A percentile compares a stretch with the other conserved stretches of the same genome.
Evolutionary conservation across 1,140 invertebrate genomes (phyloP).

Genomic region (Cecropterus lyciades): DNA sequence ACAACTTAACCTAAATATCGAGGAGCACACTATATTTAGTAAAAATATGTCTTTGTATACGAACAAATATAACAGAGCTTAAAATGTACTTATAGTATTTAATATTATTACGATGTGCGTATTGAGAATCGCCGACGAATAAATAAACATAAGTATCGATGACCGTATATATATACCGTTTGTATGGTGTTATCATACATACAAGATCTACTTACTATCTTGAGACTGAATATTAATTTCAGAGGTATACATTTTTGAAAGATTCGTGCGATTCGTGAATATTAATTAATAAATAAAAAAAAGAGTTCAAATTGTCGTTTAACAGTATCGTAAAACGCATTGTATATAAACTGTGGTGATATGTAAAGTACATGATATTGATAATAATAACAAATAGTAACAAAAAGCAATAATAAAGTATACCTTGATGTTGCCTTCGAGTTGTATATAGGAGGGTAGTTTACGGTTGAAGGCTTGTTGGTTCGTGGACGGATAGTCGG

Average conservation of each 20-base stretch:
- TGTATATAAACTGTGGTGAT: slow-evolving; percentile 81
- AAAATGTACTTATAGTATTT: slow-evolving; percentile 71
- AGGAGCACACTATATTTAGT: slow-evolving; percentile 64
- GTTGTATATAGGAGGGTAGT: slow-evolving; percentile 73
- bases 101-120: slow-evolving; percentile 55
- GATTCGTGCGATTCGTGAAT: slow-evolving; percentile 52
- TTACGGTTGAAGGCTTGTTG: slow-evolving; percentile 53
- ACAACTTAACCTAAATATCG: slow-evolving; percentile 52
- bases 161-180: slow-evolving; percentile 14
- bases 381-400: slow-evolving; percentile 71
- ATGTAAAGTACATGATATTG: slow-evolving; percentile 80
- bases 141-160: slow-evolving; percentile 35
- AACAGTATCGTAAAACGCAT: slow-evolving; percentile 57
- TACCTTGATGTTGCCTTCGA: slow-evolving; percentile 82
- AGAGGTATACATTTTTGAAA: slow-evolving; percentile 48
- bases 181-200: slow-evolving; percentile 37
- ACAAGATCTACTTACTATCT: slow-evolving; percentile 53
- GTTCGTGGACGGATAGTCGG: slow-evolving; percentile 53
- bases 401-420: slow-evolving; percentile 84
- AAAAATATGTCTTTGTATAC: slow-evolving; percentile 77
- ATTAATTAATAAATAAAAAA: slow-evolving; percentile 24
- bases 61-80: slow-evolving; percentile 81
- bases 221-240: slow-evolving; percentile 72
- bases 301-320: slow-evolving; percentile 64
- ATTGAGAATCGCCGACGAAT: slow-evolving; percentile 53